Evolutionary conservation across 2,113 vertebrate species (phyloP).

Genomic region (Oreochromis aureus): DNA sequence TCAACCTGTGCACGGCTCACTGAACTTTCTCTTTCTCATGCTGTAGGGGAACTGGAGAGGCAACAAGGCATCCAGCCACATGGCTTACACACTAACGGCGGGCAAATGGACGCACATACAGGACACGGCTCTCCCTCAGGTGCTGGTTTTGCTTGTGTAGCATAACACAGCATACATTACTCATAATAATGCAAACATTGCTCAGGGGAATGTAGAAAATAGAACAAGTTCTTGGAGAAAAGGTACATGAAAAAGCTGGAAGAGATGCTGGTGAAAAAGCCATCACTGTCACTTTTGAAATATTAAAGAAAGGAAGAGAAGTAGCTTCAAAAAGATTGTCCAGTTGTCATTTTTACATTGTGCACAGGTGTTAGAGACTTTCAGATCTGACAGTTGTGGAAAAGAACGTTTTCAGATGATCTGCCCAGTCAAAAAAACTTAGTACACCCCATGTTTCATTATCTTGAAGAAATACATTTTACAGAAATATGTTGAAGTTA

Average conservation of each 20-base stretch:
- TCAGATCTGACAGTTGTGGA: neutral
- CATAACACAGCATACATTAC: neutral
- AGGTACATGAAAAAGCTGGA: neutral
- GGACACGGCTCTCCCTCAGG: constrained; percentile 87
- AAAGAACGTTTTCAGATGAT: neutral
- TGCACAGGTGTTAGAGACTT: neutral
- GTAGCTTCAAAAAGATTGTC: neutral
- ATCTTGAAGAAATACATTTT: fast-evolving
- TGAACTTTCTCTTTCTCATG: neutral
- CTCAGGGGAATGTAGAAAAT: neutral
- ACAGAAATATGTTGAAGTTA: neutral
- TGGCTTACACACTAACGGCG: constrained; percentile 79
- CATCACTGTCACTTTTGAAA: neutral
- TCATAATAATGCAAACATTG: neutral
- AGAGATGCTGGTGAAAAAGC: neutral
- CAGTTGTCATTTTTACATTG: neutral
- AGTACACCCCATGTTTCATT: neutral
- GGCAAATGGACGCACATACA: constrained; percentile 82
- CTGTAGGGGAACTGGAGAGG: constrained; percentile 91
- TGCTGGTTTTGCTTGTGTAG: constrained; percentile 45
- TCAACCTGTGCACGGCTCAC: neutral
- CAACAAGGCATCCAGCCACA: constrained; percentile 86
- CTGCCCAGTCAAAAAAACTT: neutral
- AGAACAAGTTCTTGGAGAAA: neutral
- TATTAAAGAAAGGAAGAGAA: neutral